These are phyloP conservation scores for Crotalus viridis DNA, from an alignment of 2,113 vertebrate species.

Conservation along the genomic window DNA sequence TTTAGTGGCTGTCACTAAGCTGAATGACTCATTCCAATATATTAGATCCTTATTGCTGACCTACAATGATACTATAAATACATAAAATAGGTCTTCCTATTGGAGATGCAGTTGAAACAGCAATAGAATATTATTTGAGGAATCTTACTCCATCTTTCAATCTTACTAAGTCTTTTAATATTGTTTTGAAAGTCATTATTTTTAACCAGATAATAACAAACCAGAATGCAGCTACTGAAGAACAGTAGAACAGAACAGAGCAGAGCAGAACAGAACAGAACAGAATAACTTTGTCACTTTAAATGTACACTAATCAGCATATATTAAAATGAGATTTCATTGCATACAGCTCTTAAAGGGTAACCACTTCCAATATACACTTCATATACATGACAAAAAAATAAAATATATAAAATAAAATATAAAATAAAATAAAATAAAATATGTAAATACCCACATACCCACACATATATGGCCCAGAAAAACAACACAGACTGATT, in stretches of 20 bases:
- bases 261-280: too few species aligned
- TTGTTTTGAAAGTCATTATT: not conserved
- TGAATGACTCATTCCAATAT: not conserved
- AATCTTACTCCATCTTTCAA: not conserved
- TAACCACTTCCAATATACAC: too few species aligned
- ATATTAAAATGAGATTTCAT: too few species aligned
- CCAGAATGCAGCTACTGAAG: not conserved
- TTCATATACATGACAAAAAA: too few species aligned
- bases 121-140: not conserved
- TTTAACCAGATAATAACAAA: not conserved
- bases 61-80: not conserved
- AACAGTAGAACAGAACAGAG: not conserved
- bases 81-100: not conserved
- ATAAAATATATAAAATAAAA: too few species aligned
- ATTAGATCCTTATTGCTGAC: not conserved
- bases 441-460: too few species aligned
- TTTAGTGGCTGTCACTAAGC: not conserved
- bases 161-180: not conserved
- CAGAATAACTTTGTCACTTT: too few species aligned
- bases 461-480: too few species aligned
- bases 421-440: too few species aligned
- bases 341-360: too few species aligned
- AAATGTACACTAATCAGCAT: too few species aligned
- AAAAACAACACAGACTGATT: too few species aligned
- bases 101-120: not conserved